Conservation (phyloP, 2,797 vertebrate genomes). For the Rousettus madagascariensis region DNA sequence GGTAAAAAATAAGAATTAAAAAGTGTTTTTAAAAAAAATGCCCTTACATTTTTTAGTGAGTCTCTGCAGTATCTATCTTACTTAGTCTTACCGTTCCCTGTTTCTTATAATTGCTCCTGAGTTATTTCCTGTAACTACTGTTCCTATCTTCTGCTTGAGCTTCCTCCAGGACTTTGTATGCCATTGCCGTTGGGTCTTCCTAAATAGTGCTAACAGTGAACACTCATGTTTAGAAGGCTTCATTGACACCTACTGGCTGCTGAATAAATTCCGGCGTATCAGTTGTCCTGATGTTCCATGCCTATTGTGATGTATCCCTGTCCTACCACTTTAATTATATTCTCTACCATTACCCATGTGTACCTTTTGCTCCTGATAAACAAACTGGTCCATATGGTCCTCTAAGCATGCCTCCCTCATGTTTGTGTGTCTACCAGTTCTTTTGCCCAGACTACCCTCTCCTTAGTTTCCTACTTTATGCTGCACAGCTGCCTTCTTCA, state of each 20-base stretch:
- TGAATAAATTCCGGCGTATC: conserved; percentile 3
- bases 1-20: background rate
- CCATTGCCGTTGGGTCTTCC: background rate
- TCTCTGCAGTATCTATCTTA: background rate
- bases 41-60: background rate
- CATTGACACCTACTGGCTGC: background rate
- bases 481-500: conserved; percentile 22
- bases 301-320: background rate
- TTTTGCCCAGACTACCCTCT: conserved; percentile 18
- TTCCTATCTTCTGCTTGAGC: background rate
- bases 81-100: background rate
- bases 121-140: background rate
- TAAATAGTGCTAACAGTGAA: background rate
- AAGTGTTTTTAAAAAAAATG: conserved; percentile 53
- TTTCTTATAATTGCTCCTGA: background rate
- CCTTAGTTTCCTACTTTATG: background rate
- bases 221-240: background rate
- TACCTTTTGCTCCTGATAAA: background rate
- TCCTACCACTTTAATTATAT: conserved; percentile 4
- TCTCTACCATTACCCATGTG: background rate
- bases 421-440: background rate
- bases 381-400: background rate
- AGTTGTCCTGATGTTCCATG: background rate
- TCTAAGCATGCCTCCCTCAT: background rate
- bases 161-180: conserved; percentile 4